A percentile compares a stretch with the other conserved stretches of the same genome.
Evolutionary conservation across 2,113 vertebrate species (phyloP).

Genomic region (Sisor rabdophorus): DNA sequence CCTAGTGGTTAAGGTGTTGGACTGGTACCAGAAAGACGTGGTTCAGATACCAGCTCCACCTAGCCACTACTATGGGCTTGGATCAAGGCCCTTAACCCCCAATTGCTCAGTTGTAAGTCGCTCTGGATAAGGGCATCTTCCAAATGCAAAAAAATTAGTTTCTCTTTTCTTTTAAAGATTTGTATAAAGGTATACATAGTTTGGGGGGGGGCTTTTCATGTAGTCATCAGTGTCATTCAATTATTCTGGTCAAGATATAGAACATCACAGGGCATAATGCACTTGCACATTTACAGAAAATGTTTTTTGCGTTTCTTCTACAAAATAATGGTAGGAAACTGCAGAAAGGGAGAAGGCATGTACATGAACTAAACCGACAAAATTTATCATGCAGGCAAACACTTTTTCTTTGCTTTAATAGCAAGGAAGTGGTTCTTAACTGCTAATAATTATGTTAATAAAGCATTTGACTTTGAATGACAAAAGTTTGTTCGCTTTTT

Average conservation of each 20-base stretch:
- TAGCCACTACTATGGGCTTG: no score
- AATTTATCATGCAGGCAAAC: not conserved
- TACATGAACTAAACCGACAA: not conserved
- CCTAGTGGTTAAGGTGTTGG: no score
- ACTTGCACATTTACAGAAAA: not conserved
- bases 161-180: not conserved
- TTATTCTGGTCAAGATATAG: not conserved
- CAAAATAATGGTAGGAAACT: no score
- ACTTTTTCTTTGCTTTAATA: conserved; percentile 5
- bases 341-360: not conserved
- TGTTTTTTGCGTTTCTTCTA: not conserved
- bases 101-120: no score
- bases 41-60: no score
- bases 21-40: no score
- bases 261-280: not conserved
- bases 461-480: conserved; percentile 17
- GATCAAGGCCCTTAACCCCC: no score
- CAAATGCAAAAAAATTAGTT: no score
- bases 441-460: conserved; percentile 4
- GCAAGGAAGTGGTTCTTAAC: conserved; percentile 8
- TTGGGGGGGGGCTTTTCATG: no score
- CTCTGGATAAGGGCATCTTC: no score
- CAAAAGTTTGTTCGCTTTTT: not conserved
- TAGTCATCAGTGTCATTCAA: no score
- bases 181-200: not conserved